A percentile compares a stretch with the other conserved stretches of the same genome.
Conservation (phyloP, 2,797 vertebrate genomes). For the Eulemur coronatus region DNA sequence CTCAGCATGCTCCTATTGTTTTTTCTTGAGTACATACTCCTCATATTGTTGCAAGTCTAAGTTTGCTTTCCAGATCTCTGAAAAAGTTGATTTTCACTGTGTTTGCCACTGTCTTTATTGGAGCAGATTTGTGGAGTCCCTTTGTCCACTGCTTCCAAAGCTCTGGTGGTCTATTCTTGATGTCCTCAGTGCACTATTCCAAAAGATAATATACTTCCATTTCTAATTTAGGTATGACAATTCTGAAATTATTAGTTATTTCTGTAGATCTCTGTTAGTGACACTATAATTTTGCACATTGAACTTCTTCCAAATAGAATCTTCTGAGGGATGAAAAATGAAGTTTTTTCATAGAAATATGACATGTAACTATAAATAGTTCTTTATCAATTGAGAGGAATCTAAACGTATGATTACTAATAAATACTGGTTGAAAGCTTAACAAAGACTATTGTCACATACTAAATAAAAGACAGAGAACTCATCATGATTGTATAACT, state of each 20-base stretch:
- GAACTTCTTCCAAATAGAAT: not conserved
- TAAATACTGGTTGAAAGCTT: not conserved
- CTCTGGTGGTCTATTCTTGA: not conserved
- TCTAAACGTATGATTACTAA: not conserved
- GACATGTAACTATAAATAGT: not conserved
- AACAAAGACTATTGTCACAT: not conserved
- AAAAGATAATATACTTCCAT: not conserved
- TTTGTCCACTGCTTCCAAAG: not conserved
- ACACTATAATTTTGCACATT: not conserved
- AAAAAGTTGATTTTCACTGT: not conserved
- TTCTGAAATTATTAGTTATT: not conserved
- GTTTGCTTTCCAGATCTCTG: not conserved
- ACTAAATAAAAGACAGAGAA: not conserved
- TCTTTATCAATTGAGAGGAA: not conserved
- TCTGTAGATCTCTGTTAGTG: not conserved
- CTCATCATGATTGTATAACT: not conserved
- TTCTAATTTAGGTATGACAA: not conserved
- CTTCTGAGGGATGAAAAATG: not conserved
- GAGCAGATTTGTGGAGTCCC: not conserved
- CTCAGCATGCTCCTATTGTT: not conserved
- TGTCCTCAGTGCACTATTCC: not conserved
- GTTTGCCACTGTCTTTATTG: not conserved
- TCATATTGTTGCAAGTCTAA: not conserved
- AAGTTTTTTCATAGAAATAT: not conserved
- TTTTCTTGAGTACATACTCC: not conserved